A percentile compares a stretch with the other conserved stretches of the same genome.
Conservation (phyloP, 1,140 invertebrate species). For the Leptopilina boulardi region DNA sequence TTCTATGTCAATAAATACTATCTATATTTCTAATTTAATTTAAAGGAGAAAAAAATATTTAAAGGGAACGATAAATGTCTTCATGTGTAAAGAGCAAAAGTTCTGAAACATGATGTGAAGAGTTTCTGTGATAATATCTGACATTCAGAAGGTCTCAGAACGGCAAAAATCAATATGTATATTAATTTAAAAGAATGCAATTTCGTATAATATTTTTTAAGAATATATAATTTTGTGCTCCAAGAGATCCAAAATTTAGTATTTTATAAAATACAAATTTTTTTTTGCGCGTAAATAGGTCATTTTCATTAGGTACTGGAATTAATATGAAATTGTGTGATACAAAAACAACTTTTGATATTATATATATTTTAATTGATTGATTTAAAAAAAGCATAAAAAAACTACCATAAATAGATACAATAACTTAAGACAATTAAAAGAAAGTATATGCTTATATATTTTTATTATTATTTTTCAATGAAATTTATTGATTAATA, state of each 20-base stretch:
- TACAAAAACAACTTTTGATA: too few relatives aligned
- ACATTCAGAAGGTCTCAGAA: constrained; percentile 55
- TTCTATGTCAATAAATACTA: background rate
- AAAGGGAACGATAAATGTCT: background rate
- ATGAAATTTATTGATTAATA: background rate
- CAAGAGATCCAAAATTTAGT: background rate
- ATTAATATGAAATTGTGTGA: too few relatives aligned
- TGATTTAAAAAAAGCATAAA: too few relatives aligned
- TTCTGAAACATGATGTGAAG: constrained; percentile 37
- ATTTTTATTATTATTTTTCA: too few relatives aligned
- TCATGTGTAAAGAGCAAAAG: background rate
- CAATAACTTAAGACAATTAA: too few relatives aligned
- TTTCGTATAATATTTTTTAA: constrained; percentile 63
- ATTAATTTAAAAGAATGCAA: constrained; percentile 57
- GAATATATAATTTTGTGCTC: constrained; percentile 64
- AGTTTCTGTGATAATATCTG: constrained; percentile 59
- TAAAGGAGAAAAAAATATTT: background rate
- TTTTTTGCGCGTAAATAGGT: too few relatives aligned
- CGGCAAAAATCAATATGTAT: constrained; percentile 72
- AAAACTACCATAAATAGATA: too few relatives aligned
- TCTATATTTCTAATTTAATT: background rate
- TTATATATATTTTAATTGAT: too few relatives aligned
- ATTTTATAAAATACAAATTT: background rate
- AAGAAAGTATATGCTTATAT: too few relatives aligned
- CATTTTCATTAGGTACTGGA: too few relatives aligned